Base-by-base conservation (phyloP, 2,113 vertebrate genomes). In the Spermophilus dauricus region DNA sequence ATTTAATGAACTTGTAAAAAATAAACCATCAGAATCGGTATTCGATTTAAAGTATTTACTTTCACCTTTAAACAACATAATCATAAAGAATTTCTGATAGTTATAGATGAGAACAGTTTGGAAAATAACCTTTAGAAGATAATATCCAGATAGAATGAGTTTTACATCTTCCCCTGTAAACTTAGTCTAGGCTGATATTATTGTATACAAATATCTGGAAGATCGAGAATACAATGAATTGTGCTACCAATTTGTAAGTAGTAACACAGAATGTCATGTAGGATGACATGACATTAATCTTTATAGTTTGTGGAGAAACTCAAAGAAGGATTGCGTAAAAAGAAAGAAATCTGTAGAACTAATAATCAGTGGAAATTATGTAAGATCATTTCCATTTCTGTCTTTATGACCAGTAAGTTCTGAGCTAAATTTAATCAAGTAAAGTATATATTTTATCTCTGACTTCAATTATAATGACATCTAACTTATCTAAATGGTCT, bases 401-500 rank as follows among this genome's bases (percentile, higher is more conserved):
- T 92, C 89, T 65, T 69, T 84, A 39, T 87, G 75, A 45, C 75
- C n/a, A 95, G 53, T 86, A 86, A 86, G 72, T 92, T 70, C 83
- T 93, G 92, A 94, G 48, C 75, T 95, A 92, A 97, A 92, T 95
- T 95, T 96, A 89, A 89, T 89, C 65, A 86, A 94, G 69, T 73
- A 69, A 91, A 89, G 32, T 84, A 69, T 86, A 82, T 97, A 94
- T 96, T 96, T 96, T 86, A 96, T 95, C 65, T 58, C n/a, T 84
- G 56, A 80, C 76, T 89, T 89, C 82, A 95, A 87, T 96, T 96
- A 96, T 84, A 90, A 83, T 96, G 95, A 92, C 87, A 96, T 91
- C 70, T 92, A 84, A 63, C 81, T 87, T 70, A 86, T 97, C 48
- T 75, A 93, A 95, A 77, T 95, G 56, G 42, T 92, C 86, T 92